Conservation (phyloP, 2,113 vertebrate genomes). For the Fukomys damarensis region DNA sequence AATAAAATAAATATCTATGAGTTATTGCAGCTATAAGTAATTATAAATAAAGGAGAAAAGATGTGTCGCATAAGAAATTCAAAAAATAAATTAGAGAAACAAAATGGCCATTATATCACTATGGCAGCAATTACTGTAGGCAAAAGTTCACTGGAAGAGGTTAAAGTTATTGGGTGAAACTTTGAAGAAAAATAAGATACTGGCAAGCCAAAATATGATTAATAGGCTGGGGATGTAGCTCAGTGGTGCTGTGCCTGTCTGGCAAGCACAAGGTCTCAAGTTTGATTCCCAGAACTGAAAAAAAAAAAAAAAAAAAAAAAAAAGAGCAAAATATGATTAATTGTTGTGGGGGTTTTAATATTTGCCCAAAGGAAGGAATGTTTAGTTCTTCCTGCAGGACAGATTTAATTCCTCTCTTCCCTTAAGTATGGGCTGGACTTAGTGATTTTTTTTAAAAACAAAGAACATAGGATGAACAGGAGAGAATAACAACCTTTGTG, state of each 20-base stretch:
- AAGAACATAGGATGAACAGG: background rate
- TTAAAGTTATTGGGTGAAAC: background rate
- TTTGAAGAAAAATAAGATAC: background rate
- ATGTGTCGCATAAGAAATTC: background rate
- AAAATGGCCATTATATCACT: conserved; percentile 1
- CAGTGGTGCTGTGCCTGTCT: too few species aligned
- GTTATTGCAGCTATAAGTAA: background rate
- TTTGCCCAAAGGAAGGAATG: background rate
- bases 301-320: too few species aligned
- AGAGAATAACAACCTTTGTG: background rate
- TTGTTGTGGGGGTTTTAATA: background rate
- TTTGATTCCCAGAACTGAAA: too few species aligned
- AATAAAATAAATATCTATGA: background rate
- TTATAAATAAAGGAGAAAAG: background rate
- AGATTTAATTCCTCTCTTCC: background rate
- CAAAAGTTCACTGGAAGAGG: background rate
- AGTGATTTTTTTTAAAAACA: background rate
- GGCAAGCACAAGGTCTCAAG: too few species aligned
- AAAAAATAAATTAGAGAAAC: background rate
- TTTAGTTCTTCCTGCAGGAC: background rate
- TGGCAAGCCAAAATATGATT: background rate
- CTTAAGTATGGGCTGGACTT: background rate
- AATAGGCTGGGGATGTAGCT: too few species aligned
- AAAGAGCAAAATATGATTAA: background rate
- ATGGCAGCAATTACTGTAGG: background rate